Evolutionary conservation across 2,113 vertebrate genomes (phyloP), one percentile per base, ranked within the genome.

Genomic region (Apus apus): DNA sequence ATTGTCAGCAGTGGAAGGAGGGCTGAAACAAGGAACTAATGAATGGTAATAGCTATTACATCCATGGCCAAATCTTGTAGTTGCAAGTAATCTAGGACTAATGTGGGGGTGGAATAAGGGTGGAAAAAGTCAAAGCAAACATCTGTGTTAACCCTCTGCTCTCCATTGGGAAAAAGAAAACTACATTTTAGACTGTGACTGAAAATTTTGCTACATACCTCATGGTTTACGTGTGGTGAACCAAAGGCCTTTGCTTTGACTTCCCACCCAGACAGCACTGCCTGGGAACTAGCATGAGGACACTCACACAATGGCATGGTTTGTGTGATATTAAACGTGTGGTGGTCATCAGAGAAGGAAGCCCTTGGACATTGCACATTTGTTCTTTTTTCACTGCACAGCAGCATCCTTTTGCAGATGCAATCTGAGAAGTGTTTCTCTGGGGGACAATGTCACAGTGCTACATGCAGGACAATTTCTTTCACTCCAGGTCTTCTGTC

Each of bases 301-400:
- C 16, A 26, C 29, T 78, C 43, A 36, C 46, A 32, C 23, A n/a
- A 8, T 3, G 5, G 21, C 50, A 64, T 1, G 4, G 34, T 29
- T 45, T n/a, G 57, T 54, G 51, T 27, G 57, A 4, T 15, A 36
- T 2, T 36, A 54, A 32, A 23, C 0, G 0, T 1, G 1, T 10
- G 15, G 27, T 29, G 15, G 11, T 9, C 66, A 30, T 17, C 57
- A 58, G 62, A 43, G 38, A 29, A 60, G 25, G 30, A 91, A 85
- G 29, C 61, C 56, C 79, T 48, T 72, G 2, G 4, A 21, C 62
- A 56, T 5, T 45, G 38, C 30, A 43, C 38, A 9, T 65, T 61
- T 29, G n/a, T 21, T 61, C 38, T 86, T 51, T 57, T 50, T 29
- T 79, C 46, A 29, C 15, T 25, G 68, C 58, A 60, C 32, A 51